Evolutionary conservation across 2,888 invertebrate species (phyloP).

Genomic region (Monochamus alternatus): DNA sequence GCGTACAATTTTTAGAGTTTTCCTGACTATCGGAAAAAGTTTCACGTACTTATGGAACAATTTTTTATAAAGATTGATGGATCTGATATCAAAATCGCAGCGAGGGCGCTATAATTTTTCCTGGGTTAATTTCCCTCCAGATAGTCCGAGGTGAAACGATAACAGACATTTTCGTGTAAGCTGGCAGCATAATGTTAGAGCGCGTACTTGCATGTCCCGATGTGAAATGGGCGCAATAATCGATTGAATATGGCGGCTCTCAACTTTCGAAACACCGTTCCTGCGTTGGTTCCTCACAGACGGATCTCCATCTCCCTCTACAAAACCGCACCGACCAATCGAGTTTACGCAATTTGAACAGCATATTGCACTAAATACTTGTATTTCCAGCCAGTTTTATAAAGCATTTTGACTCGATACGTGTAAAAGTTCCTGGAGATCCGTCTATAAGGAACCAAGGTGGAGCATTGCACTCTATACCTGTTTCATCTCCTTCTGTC

Average conservation of each 20-base stretch:
- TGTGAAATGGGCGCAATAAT: slow-evolving; percentile 36
- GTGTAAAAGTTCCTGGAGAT: neutral
- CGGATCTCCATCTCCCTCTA: neutral
- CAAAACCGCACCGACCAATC: too few relatives aligned
- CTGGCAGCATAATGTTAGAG: slow-evolving; percentile 6
- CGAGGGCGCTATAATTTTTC: neutral
- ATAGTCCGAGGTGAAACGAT: slow-evolving; percentile 1
- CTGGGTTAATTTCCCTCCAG: slow-evolving; percentile 6
- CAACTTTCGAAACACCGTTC: slow-evolving; percentile 34
- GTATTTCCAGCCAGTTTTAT: too few relatives aligned
- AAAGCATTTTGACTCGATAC: too few relatives aligned
- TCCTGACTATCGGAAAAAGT: too few relatives aligned
- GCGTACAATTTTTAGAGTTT: too few relatives aligned
- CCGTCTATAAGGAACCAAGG: slow-evolving; percentile 2
- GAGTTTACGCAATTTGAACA: too few relatives aligned
- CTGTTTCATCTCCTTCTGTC: slow-evolving; percentile 28
- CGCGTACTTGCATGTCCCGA: slow-evolving; percentile 32
- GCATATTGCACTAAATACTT: too few relatives aligned
- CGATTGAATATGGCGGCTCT: slow-evolving; percentile 36
- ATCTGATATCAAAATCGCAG: neutral
- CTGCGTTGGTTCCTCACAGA: slow-evolving; percentile 27
- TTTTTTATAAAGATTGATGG: neutral
- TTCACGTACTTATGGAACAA: too few relatives aligned
- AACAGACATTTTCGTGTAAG: slow-evolving; percentile 12
- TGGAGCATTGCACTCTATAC: slow-evolving; percentile 30